Percentiles rank a stretch among this genome's conserved stretches.
These are phyloP conservation scores for Stomatorhinus walkeri DNA, from an alignment of 2,797 vertebrate genomes.

Conservation along the genomic window DNA sequence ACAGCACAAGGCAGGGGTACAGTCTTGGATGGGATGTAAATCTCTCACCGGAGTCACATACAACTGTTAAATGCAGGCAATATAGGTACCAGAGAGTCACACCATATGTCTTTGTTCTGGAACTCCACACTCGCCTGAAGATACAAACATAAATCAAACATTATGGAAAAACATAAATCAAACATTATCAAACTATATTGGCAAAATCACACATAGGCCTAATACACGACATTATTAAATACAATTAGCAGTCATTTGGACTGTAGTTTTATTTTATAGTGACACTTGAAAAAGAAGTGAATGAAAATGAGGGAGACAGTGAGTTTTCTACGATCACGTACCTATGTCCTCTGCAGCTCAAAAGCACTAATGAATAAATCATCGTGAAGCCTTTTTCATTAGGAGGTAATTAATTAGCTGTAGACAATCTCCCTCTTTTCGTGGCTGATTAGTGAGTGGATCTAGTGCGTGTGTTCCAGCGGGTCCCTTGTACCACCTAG, in stretches of 20 bases:
- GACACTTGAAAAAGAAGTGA: background rate
- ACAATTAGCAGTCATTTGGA: background rate
- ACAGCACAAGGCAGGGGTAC: background rate
- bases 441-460: slow-evolving; percentile 16
- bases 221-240: background rate
- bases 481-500: background rate
- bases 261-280: background rate
- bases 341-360: background rate
- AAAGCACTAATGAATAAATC: slow-evolving; percentile 23
- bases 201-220: background rate
- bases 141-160: background rate
- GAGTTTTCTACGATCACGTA: background rate
- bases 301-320: background rate
- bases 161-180: background rate
- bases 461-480: slow-evolving; percentile 14
- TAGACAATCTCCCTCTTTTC: slow-evolving; percentile 10
- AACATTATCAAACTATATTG: background rate
- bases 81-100: background rate
- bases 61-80: background rate
- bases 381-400: slow-evolving; percentile 13
- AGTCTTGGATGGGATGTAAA: background rate
- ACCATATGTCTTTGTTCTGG: background rate
- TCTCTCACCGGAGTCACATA: background rate
- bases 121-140: background rate
- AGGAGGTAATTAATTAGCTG: slow-evolving; percentile 19